Evolutionary conservation across 2,888 invertebrate species (phyloP), one percentile per base, ranked within the genome.

Genomic region (Leptura quadrifasciata): DNA sequence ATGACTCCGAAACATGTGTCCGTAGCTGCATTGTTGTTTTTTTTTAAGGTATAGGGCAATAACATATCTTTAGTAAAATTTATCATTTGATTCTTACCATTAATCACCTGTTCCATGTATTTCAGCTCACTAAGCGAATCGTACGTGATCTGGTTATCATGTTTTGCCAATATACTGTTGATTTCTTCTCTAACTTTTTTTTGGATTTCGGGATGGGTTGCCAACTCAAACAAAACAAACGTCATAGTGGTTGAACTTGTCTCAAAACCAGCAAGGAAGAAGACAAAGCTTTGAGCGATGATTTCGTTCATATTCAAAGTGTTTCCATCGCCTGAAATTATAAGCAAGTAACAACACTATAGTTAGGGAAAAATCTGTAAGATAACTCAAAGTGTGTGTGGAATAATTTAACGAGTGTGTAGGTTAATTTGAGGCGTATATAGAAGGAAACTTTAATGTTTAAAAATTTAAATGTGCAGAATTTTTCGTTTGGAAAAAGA

Each of bases 201-300:
- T 65, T 84, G 84, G 17, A 83, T 69, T 6, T 80, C 77, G 12
- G 72, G 81, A 65, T 82, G 76, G 4, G 31, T 64, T 6, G 80
- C 76, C 20, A 84, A 73, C 68, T 83, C 81, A 58, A 77, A 82
- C 20, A 84, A 68, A n/a, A 76, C 79, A 61, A 82, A 84, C 4
- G 81, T 81, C 83, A 83, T 83, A 1, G 84, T 81, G 0, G 82
- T 82, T 0, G 84, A 80, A 58, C 83, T 83, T 5, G 84, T 84
- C 74, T 84, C 84, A 67, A 80, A 84, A 27, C 84, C 83, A n/a
- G 84, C 84, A 20, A 76, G 35, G 35, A 83, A 84, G 57, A 84
- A 84, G 17, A 84, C 71, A 47, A 83, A 81, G 70, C 80, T 74
- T 72, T 84, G 84, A 8, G 83, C 82, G 1, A 76, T 78, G 15